Evolutionary conservation across 2,797 vertebrate species (phyloP), one percentile per base, ranked within the genome.

Genomic region (Myripristis murdjan): DNA sequence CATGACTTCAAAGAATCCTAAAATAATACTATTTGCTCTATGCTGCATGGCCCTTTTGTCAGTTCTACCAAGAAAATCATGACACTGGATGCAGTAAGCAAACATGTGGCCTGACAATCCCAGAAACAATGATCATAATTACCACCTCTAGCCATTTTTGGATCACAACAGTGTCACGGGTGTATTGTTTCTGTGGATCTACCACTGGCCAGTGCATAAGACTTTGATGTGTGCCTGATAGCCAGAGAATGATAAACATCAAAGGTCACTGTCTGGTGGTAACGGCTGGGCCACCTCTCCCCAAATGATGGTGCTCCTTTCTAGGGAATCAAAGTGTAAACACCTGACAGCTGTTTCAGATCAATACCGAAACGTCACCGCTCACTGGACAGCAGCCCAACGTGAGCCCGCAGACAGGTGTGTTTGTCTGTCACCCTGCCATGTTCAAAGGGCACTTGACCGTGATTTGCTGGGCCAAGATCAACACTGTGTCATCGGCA

Each of bases 271-370:
- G 56, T 76, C 52, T 64, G 59, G 53, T 44, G 61, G 39, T 43
- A 41, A 20, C n/a, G 9, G 58, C 56, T 49, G 58, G 44, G 15
- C 12, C n/a, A 44, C 22, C 46, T 5, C 62, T n/a, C 48, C 12
- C 53, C 52, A 58, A 84, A 85, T 60, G 60, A 81, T 46, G 44
- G 39, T 6, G 28, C 53, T 52, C 5, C 20, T 44, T 83, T 82
- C 71, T 55, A 39, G 65, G 60, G 41, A 87, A 57, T 57, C 39
- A 64, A 65, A 14, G 75, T 8, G 11, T 79, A 88, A 90, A 92
- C 88, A 92, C 46, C 39, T 12, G 43, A 83, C 90, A 89, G 79
- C 84, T 84, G 87, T 77, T 89, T 84, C 43, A 4, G 58, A 87
- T 91, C 91, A 65, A 90, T 92, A 85, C 15, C 11, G 24, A 70